phyloP scores from a whole-genome alignment of 2,888 invertebrate genomes.

The Nephrotoma flavescens region DNA sequence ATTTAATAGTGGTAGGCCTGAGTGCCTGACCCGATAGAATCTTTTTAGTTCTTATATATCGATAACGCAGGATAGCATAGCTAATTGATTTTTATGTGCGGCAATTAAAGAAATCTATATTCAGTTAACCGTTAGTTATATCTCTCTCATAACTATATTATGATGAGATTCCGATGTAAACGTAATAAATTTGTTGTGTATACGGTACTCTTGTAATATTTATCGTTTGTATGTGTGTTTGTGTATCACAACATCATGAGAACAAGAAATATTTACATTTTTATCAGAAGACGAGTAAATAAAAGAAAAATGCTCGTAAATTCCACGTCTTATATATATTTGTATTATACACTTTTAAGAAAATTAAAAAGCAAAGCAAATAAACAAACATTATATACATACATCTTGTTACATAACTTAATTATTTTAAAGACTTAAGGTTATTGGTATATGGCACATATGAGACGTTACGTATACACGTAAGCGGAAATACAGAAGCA shows the following conservation, averaged over 20 bases:
- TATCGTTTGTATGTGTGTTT: not conserved
- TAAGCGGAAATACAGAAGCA: not conserved
- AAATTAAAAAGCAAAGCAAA: not conserved
- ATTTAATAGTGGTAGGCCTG: not conserved
- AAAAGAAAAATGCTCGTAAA: not conserved
- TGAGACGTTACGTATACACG: not conserved
- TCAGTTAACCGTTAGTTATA: not conserved
- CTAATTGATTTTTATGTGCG: not conserved
- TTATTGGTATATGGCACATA: not conserved
- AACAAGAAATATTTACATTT: not conserved
- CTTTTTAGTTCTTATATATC: not conserved
- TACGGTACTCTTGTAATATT: not conserved
- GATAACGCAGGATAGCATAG: not conserved
- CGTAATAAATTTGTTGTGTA: not conserved
- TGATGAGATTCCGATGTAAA: not conserved
- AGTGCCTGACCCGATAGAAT: not conserved
- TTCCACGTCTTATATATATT: not conserved
- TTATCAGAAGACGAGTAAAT: not conserved
- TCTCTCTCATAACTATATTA: not conserved
- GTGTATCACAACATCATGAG: not conserved
- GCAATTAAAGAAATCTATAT: not conserved
- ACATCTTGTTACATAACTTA: not conserved
- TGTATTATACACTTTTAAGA: not conserved
- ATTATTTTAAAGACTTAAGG: not conserved
- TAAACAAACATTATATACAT: not conserved